Evolutionary conservation across 2,797 vertebrate species (phyloP), one percentile per base, ranked within the genome.

Genomic region (Channa striata): DNA sequence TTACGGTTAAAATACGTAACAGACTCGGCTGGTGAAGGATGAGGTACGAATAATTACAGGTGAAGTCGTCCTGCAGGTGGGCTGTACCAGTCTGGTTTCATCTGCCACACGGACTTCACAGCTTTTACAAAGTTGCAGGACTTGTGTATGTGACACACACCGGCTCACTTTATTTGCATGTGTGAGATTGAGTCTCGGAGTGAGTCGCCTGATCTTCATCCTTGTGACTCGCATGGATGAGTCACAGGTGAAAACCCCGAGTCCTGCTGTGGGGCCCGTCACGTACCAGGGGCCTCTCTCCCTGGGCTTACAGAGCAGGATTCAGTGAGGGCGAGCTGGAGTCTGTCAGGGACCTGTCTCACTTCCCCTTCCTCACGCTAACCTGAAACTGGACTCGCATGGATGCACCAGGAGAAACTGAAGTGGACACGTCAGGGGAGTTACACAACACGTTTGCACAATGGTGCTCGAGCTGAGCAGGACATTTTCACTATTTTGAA

Each of bases 221-320:
- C 47, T 21, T 63, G 56, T 72, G 80, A 89, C 59, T 87, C 36
- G 50, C 17, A 12, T 34, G 4, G 25, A 9, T 91, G 88, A 92
- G 63, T 90, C 87, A 89, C 14, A 14, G 68, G 75, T 80, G 68
- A 80, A 85, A 80, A 79, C 74, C 78, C 76, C 59, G 37, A 63
- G 39, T 20, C 51, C 46, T 20, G 11, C 17, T 25, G 54, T 36
- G 47, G 65, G 47, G 62, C 50, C 11, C 0, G 51, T 51, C 47
- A 69, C 8, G 1, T 49, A 39, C 10, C 1, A 51, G 21, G 25
- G 71, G 65, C 64, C 62, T 10, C 8, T 68, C 58, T 74, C 53
- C 1, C 4, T 12, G 37, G 68, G 56, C 34, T 37, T 59, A 77
- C 19, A 64, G 10, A 59, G 63, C 76, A 72, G 77, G 81, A 87